Evolutionary conservation across 2,113 vertebrate species (phyloP).

Genomic region (Campylomormyrus numenius): DNA sequence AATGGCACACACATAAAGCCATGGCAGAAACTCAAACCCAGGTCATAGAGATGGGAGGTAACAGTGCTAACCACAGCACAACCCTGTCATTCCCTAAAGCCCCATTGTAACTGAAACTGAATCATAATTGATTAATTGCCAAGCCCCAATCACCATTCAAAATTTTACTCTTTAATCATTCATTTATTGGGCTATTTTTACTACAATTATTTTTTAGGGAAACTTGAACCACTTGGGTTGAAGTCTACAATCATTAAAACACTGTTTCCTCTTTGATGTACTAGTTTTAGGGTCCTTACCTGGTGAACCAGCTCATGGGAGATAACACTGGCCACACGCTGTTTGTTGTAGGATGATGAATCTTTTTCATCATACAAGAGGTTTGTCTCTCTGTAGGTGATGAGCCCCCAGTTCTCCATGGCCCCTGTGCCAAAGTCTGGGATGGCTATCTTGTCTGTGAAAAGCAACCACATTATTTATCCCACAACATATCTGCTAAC

Average conservation of each 20-base stretch:
- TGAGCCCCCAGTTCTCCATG: constrained; percentile 98
- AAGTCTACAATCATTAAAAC: background rate
- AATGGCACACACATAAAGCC: too few species aligned
- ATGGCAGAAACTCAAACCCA: too few species aligned
- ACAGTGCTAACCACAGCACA: background rate
- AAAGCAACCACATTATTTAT: background rate
- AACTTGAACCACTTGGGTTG: background rate
- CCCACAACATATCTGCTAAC: background rate
- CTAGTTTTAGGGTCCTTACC: constrained; percentile 54
- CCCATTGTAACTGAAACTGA: background rate
- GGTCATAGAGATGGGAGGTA: background rate
- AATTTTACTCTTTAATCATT: background rate
- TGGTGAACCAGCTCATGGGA: constrained; percentile 93
- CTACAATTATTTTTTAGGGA: background rate
- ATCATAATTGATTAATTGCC: background rate
- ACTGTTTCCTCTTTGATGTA: background rate
- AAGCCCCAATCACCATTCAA: background rate
- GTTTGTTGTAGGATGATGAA: constrained; percentile 81
- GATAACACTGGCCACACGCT: constrained; percentile 81
- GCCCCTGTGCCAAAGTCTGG: constrained; percentile 96
- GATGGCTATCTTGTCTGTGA: constrained; percentile 90
- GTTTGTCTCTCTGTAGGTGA: constrained; percentile 93
- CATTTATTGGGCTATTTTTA: background rate
- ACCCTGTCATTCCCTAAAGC: too few species aligned
- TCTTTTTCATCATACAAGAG: constrained; percentile 75